Percentiles rank a stretch among this genome's conserved stretches.
These are phyloP conservation scores for Nudaria mundana DNA, from an alignment of 2,888 invertebrate species.

Conservation along the genomic window DNA sequence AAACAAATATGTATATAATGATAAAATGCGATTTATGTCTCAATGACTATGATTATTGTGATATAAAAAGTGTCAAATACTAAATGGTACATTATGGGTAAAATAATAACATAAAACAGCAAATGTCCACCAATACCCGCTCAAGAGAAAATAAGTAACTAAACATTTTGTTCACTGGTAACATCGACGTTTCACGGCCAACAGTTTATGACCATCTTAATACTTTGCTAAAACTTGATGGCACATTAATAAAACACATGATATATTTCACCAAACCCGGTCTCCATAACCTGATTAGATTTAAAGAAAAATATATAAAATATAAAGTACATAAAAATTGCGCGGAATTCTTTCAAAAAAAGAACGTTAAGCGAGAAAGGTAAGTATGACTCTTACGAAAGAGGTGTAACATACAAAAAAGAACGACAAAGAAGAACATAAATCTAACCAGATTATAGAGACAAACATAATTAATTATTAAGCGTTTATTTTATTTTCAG, in stretches of 20 bases:
- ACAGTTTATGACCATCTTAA: slow-evolving; percentile 27
- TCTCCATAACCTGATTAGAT: slow-evolving; percentile 12
- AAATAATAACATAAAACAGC: neutral
- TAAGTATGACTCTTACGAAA: too few relatives aligned
- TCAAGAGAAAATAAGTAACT: slow-evolving; percentile 15
- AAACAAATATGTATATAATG: too few relatives aligned
- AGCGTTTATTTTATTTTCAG: slow-evolving; percentile 14
- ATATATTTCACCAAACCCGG: slow-evolving; percentile 11
- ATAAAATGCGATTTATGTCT: too few relatives aligned
- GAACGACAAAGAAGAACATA: too few relatives aligned
- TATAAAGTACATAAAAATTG: neutral
- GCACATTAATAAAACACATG: slow-evolving; percentile 19
- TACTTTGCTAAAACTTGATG: slow-evolving; percentile 33
- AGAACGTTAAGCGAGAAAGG: too few relatives aligned
- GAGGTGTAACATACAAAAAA: too few relatives aligned
- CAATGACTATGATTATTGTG: too few relatives aligned
- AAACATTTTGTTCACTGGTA: slow-evolving; percentile 29
- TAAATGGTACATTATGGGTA: neutral
- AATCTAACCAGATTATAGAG: slow-evolving; percentile 14
- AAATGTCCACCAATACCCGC: slow-evolving; percentile 7
- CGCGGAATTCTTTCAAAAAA: neutral
- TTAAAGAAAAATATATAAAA: neutral
- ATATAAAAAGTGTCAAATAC: too few relatives aligned
- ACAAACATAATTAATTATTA: too few relatives aligned
- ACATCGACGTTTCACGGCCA: slow-evolving; percentile 29